phyloP scores from a whole-genome alignment of 2,888 invertebrate species.

The Bhutanitis thaidina region DNA sequence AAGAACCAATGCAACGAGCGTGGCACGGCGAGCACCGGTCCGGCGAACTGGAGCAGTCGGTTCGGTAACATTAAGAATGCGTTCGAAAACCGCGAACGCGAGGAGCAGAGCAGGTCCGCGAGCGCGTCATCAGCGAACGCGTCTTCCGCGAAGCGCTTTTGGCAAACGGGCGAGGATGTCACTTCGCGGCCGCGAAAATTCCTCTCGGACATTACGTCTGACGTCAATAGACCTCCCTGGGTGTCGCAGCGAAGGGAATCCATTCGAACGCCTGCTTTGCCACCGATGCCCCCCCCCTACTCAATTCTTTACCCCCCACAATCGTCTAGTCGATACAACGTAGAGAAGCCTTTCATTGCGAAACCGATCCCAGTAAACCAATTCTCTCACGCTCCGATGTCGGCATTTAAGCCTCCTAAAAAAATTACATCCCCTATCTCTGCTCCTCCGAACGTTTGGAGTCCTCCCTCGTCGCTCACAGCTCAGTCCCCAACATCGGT shows the following conservation, averaged over 20 bases:
- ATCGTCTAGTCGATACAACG: constrained; percentile 45
- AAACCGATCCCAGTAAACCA: constrained; percentile 83
- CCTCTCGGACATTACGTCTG: constrained; percentile 42
- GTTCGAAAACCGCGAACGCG: constrained; percentile 82
- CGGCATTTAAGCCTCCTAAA: constrained; percentile 84
- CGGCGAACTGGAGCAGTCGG: constrained; percentile 88
- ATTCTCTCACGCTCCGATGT: constrained; percentile 88
- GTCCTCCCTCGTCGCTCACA: constrained; percentile 62
- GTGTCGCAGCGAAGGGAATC: constrained; percentile 51
- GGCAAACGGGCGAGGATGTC: constrained; percentile 83
- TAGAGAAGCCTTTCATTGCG: constrained; percentile 70
- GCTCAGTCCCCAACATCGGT: constrained; percentile 49
- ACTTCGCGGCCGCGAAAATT: constrained; percentile 40
- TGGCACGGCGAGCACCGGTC: constrained; percentile 35
- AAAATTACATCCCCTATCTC: constrained; percentile 58
- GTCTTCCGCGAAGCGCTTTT: constrained; percentile 61
- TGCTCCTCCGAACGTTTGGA: constrained; percentile 61
- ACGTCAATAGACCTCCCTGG: constrained; percentile 67
- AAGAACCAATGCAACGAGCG: constrained; percentile 77
- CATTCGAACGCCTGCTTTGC: constrained; percentile 31
- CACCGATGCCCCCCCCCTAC: constrained; percentile 24
- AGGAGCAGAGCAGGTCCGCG: constrained; percentile 54
- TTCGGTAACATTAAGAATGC: constrained; percentile 91
- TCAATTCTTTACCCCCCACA: constrained; percentile 36
- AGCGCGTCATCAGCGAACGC: constrained; percentile 45